phyloP scores from a whole-genome alignment of 2,888 invertebrate species.

The Andrena flavipes region DNA sequence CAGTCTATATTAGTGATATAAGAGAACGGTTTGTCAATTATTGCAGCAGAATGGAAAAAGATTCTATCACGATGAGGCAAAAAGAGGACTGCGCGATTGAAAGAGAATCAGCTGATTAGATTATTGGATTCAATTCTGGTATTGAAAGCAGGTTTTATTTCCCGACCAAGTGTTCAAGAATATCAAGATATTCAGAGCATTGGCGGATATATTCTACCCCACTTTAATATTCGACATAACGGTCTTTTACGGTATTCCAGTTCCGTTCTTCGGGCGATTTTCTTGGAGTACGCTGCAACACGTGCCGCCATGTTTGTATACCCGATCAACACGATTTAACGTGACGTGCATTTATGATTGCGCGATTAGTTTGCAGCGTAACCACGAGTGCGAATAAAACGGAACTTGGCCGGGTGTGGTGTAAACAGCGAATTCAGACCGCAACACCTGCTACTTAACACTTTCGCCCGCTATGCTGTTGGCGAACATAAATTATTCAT shows the following conservation, averaged over 20 bases:
- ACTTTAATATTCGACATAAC: background rate
- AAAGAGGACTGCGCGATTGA: too few relatives aligned
- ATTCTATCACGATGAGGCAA: too few relatives aligned
- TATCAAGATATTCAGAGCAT: background rate
- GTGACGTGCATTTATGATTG: conserved; percentile 25
- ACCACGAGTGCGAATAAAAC: conserved; percentile 33
- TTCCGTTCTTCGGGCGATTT: background rate
- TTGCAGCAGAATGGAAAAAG: too few relatives aligned
- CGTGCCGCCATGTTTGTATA: too few relatives aligned
- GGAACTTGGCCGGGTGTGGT: conserved; percentile 22
- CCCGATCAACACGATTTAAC: conserved; percentile 5
- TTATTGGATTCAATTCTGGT: too few relatives aligned
- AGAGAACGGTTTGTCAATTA: too few relatives aligned
- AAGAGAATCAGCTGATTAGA: too few relatives aligned
- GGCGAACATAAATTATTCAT: conserved; percentile 70
- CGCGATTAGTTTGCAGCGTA: conserved; percentile 15
- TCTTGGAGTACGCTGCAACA: background rate
- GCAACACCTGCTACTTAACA: conserved; percentile 70
- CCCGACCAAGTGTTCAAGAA: background rate
- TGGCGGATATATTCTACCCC: background rate
- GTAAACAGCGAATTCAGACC: conserved; percentile 40
- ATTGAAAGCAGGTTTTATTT: background rate
- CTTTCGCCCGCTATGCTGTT: conserved; percentile 32
- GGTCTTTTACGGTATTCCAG: background rate
- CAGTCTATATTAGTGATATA: too few relatives aligned